Percentiles rank a stretch among this genome's conserved stretches.
These are phyloP conservation scores for Aphelenchoides bicaudatus DNA, from an alignment of 2,888 invertebrate species.

Conservation along the genomic window DNA sequence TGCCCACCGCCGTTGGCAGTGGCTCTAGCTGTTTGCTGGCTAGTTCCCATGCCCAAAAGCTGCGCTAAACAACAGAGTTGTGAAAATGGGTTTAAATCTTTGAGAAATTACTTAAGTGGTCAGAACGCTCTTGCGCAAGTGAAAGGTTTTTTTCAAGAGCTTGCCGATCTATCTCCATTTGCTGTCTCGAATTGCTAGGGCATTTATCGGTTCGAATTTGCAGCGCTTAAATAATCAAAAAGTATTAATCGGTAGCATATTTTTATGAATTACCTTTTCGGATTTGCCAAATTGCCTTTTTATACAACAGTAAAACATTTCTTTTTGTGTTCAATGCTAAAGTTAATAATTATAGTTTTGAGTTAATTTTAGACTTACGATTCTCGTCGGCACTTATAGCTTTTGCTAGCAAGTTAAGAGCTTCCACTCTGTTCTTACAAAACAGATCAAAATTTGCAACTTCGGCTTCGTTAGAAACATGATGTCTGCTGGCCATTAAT, in stretches of 20 bases:
- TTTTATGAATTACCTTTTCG: too few relatives aligned
- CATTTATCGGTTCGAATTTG: background rate
- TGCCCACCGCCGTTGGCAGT: too few relatives aligned
- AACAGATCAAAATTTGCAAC: too few relatives aligned
- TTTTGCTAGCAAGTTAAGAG: slow-evolving; percentile 4
- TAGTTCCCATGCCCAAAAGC: too few relatives aligned
- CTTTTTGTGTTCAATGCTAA: slow-evolving; percentile 15
- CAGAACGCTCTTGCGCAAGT: slow-evolving; percentile 1
- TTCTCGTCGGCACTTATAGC: slow-evolving; percentile 11
- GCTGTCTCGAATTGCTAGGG: background rate
- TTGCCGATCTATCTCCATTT: slow-evolving; percentile 3
- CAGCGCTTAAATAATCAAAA: too few relatives aligned
- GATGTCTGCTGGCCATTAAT: too few relatives aligned
- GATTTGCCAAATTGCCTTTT: slow-evolving; percentile 1
- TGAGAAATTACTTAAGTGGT: slow-evolving; percentile 3
- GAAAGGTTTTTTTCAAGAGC: slow-evolving; percentile 9
- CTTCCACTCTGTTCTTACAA: too few relatives aligned
- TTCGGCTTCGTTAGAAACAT: too few relatives aligned
- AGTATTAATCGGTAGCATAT: too few relatives aligned
- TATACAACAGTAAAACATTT: slow-evolving; percentile 4
- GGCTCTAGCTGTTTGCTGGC: too few relatives aligned
- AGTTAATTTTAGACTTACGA: background rate
- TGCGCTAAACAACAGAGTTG: too few relatives aligned
- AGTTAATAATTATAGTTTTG: background rate
- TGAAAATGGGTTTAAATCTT: too few relatives aligned